phyloP scores from a whole-genome alignment of 2,797 vertebrate species.

The Tolypeutes matacus region DNA sequence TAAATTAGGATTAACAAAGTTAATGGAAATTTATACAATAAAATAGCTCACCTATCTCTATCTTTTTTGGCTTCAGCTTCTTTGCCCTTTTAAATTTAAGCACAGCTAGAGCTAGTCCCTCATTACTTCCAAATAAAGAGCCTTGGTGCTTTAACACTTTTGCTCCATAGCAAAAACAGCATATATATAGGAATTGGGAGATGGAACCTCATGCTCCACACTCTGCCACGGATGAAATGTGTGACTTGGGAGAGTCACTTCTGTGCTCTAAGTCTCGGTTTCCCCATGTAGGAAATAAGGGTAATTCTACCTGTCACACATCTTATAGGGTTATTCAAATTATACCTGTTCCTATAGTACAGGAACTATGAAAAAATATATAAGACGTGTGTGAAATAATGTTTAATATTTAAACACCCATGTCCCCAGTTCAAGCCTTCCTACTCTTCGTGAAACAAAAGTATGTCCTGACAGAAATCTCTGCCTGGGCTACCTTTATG shows the following conservation, averaged over 20 bases:
- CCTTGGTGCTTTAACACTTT: slow-evolving; percentile 32
- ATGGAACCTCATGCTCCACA: background rate
- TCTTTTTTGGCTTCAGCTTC: slow-evolving; percentile 4
- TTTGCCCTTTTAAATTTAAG: slow-evolving; percentile 40
- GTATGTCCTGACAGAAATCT: background rate
- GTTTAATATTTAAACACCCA: background rate
- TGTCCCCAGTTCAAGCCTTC: background rate
- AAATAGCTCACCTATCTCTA: slow-evolving; percentile 2
- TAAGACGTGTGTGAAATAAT: background rate
- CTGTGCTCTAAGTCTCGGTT: background rate
- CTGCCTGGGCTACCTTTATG: background rate
- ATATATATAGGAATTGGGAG: background rate
- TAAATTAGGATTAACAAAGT: slow-evolving; percentile 73
- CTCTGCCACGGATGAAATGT: background rate
- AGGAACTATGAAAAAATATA: background rate
- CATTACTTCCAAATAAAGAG: slow-evolving; percentile 62
- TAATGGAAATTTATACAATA: background rate
- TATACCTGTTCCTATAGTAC: rapidly evolving
- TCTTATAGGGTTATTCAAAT: background rate
- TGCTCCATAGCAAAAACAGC: background rate
- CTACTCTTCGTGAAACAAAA: background rate
- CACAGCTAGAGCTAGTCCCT: background rate
- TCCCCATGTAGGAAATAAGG: background rate
- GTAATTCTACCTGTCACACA: background rate
- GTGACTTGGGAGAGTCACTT: background rate